Evolutionary conservation across 1,140 invertebrate genomes (phyloP).

Genomic region (Diorhabda carinulata): DNA sequence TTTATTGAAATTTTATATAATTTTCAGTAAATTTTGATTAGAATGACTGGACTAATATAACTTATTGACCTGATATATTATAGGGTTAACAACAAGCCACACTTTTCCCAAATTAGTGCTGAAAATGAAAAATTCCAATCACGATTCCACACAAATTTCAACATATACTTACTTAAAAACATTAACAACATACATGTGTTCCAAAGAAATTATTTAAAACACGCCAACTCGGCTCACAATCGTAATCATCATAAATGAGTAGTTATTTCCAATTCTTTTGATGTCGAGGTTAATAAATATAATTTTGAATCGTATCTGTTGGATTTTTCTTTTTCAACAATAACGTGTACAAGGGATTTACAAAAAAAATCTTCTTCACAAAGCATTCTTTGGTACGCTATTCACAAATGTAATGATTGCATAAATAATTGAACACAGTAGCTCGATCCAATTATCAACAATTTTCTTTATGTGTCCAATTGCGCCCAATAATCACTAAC

Average conservation of each 20-base stretch:
- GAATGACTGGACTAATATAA: too few species aligned
- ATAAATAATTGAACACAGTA: slow-evolving; percentile 23
- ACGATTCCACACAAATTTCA: too few species aligned
- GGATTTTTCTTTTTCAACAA: neutral
- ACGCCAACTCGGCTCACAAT: neutral
- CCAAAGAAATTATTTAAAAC: neutral
- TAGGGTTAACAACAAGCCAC: too few species aligned
- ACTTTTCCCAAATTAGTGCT: too few species aligned
- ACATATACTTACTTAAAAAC: too few species aligned
- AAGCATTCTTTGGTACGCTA: slow-evolving; percentile 10
- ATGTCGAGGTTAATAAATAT: neutral
- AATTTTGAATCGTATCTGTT: neutral
- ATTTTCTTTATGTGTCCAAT: slow-evolving; percentile 33
- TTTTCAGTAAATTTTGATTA: too few species aligned
- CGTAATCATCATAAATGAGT: slow-evolving; percentile 2
- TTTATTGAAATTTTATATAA: too few species aligned
- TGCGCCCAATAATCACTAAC: slow-evolving; percentile 37
- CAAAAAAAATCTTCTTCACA: neutral
- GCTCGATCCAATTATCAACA: slow-evolving; percentile 35
- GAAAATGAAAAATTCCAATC: too few species aligned
- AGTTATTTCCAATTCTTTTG: neutral
- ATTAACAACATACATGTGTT: neutral
- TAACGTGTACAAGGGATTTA: neutral
- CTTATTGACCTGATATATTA: too few species aligned
- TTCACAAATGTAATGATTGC: slow-evolving; percentile 26